Percentiles rank a stretch among this genome's conserved stretches.
Conservation (phyloP, 2,113 vertebrate species). For the Heterochromis multidens region DNA sequence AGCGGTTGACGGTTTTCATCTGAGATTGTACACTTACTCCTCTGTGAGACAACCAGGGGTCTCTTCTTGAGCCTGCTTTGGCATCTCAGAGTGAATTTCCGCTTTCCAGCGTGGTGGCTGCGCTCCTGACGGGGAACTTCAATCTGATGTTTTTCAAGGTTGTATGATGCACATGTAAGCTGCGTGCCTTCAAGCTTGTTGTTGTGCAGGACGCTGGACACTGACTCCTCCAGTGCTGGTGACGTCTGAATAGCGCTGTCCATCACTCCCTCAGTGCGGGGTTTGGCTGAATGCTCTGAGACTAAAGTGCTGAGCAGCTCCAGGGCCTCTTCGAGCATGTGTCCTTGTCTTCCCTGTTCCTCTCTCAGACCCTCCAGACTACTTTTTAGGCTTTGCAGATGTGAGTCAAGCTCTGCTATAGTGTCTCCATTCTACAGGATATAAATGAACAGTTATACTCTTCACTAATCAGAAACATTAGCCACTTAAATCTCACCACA, state of each 20-base stretch:
- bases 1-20: conserved; percentile 45
- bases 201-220: conserved; percentile 1
- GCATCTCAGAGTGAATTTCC: conserved; percentile 5
- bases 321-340: conserved; percentile 62
- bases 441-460: background rate
- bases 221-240: background rate
- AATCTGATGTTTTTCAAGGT: background rate
- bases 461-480: background rate
- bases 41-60: conserved; percentile 44
- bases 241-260: conserved; percentile 67
- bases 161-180: background rate
- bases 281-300: conserved; percentile 29
- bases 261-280: background rate
- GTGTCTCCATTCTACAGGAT: conserved; percentile 44
- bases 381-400: conserved; percentile 55
- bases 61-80: conserved; percentile 46
- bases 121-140: background rate
- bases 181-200: background rate
- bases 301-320: conserved; percentile 59
- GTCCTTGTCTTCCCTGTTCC: conserved; percentile 58
- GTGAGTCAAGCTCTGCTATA: conserved; percentile 48
- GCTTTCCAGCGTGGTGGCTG: background rate
- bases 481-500: background rate
- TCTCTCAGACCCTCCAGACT: conserved; percentile 59
- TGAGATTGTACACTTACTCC: background rate